Base-by-base conservation (phyloP, 1,140 invertebrate genomes). In the Eueides isabella region DNA sequence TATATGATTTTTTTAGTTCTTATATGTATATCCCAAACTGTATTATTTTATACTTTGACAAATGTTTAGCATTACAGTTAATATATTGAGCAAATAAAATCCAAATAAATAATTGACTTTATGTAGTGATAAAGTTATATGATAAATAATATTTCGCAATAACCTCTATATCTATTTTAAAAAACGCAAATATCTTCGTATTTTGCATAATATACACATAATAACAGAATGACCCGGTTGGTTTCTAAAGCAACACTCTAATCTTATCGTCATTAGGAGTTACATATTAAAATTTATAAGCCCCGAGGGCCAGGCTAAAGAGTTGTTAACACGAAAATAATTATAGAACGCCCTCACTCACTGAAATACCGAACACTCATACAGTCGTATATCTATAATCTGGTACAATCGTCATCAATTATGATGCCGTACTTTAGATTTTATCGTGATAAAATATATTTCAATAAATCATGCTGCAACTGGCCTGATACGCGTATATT, bases 291-390 rank as follows among this genome's bases (percentile, higher is more conserved):
- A 87, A 88, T 87, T 83, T 82, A 89, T 87, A 82, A 86, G 78
- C 77, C 76, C 75, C 69, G 19, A 61, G 81, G 77, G 75, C 65
- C 78, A 61, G 76, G 65, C 74, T 90, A 89, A 86, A 89, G 84
- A 88, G 85, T 86, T 89, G 88, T 89, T 91, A 90, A 90, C 85
- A 86, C 77, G 85, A 88, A 87, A 89, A 92, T 90, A 81, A 89
- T 88, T 87, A 78, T 72, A 67, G 67, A 71, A 79, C 86, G 80
- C 83, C 85, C 81, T 78, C 74, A 64, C 64, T 44, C 31, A 71
- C 65, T 26, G 62, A 61, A 74, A 64, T 48, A 61, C 61, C 62
- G 41, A 64, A 48, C 67, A 41, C 41, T 28, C 48, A n/a, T 69
- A 64, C 68, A 55, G 44, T 75, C 23, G 35, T 11, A 35, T 65